Conservation (phyloP, 2,888 invertebrate genomes). For the Drepana falcataria region DNA sequence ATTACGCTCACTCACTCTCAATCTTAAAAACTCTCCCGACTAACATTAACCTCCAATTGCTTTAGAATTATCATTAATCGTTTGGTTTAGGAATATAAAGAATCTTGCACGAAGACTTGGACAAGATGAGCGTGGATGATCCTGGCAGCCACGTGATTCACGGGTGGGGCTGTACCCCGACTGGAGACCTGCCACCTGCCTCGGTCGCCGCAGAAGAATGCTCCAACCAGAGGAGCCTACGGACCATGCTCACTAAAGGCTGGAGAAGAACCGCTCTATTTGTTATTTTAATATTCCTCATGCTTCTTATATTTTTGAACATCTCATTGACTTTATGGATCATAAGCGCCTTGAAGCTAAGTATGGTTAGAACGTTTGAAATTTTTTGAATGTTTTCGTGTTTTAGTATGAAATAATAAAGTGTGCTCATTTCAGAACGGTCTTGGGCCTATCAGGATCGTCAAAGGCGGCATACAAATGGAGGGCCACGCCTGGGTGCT, state of each 20-base stretch:
- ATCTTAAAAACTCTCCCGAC: constrained; percentile 5
- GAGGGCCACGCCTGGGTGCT: constrained; percentile 88
- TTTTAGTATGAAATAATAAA: neutral
- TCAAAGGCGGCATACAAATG: constrained; percentile 86
- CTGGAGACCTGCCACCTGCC: constrained; percentile 50
- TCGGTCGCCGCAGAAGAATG: constrained; percentile 26
- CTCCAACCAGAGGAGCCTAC: constrained; percentile 38
- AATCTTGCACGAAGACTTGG: constrained; percentile 22
- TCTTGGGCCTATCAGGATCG: constrained; percentile 88
- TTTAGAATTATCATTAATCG: constrained; percentile 35
- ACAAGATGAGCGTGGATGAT: constrained; percentile 44
- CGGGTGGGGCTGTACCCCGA: constrained; percentile 70
- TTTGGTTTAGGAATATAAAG: constrained; percentile 41
- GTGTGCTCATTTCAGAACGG: constrained; percentile 82
- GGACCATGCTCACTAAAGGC: constrained; percentile 71
- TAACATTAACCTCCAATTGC: constrained; percentile 23
- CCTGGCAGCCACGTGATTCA: constrained; percentile 42
- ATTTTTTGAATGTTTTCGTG: neutral
- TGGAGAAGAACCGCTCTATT: constrained; percentile 97
- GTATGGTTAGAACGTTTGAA: constrained; percentile 83
- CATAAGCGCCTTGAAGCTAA: constrained; percentile 95
- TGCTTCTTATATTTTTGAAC: constrained; percentile 93
- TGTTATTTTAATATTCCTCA: constrained; percentile 88
- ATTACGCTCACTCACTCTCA: too few relatives aligned
- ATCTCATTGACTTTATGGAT: constrained; percentile 98